These are phyloP conservation scores for Myopa tessellatipennis DNA, from an alignment of 2,888 invertebrate species.

Conservation along the genomic window DNA sequence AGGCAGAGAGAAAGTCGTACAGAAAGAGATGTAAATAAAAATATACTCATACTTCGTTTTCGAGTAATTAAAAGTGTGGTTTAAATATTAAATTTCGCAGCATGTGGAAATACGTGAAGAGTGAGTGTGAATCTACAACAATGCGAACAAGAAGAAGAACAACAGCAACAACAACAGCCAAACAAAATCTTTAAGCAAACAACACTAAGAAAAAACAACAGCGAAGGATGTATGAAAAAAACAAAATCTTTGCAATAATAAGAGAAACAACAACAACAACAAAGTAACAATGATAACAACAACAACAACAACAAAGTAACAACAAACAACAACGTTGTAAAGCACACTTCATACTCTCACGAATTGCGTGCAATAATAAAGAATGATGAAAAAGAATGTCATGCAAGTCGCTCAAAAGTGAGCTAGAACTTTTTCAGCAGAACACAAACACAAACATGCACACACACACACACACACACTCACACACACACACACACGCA, in stretches of 20 bases:
- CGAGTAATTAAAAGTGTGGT: too few species aligned
- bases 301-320: too few species aligned
- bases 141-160: too few species aligned
- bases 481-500: background rate
- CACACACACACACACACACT: conserved; percentile 13
- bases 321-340: background rate
- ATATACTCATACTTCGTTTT: too few species aligned
- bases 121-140: too few species aligned
- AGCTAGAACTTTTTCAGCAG: background rate
- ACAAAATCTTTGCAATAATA: background rate
- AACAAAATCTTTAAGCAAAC: background rate
- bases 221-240: too few species aligned
- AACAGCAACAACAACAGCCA: conserved; percentile 8
- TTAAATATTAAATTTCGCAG: too few species aligned
- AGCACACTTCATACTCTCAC: background rate
- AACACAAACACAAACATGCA: background rate
- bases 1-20: too few species aligned
- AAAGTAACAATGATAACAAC: background rate
- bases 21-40: too few species aligned
- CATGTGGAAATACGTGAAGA: too few species aligned
- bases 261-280: background rate
- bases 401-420: background rate
- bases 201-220: background rate
- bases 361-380: too few species aligned
- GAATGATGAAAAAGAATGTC: too few species aligned